These are phyloP conservation scores for Aythya baeri DNA, from an alignment of 2,113 vertebrate species.

Conservation along the genomic window DNA sequence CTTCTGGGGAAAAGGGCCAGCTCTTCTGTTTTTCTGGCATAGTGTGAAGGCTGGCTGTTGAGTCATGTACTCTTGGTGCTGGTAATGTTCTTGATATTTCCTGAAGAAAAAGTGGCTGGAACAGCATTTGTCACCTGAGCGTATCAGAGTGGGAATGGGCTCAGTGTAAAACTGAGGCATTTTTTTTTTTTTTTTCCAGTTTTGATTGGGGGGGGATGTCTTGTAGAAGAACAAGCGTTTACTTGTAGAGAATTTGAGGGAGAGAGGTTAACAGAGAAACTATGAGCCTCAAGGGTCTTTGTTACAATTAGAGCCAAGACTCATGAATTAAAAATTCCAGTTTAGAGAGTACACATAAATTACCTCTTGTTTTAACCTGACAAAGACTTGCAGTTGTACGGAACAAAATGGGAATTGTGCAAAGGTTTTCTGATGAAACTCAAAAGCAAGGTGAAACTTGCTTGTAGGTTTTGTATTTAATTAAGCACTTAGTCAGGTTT, in stretches of 20 bases:
- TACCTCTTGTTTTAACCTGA: conserved; percentile 53
- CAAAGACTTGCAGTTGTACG: neutral
- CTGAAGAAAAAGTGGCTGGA: neutral
- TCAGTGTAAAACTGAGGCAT: neutral
- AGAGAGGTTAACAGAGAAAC: conserved; percentile 27
- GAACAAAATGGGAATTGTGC: conserved; percentile 30
- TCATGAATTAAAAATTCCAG: conserved; percentile 20
- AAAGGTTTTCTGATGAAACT: conserved; percentile 25
- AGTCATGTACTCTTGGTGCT: neutral
- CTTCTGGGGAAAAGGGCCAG: neutral
- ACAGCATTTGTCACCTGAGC: neutral
- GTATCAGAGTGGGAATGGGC: accelerated
- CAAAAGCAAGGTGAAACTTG: conserved; percentile 53
- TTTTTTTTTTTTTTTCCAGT: neutral
- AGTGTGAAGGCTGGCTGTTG: neutral
- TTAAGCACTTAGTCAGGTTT: conserved; percentile 17
- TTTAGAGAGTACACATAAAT: neutral
- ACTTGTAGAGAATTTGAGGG: neutral
- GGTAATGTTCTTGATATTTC: neutral
- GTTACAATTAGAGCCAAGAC: conserved; percentile 22
- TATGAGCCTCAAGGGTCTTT: conserved; percentile 29
- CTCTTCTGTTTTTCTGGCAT: neutral
- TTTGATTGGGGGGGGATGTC: neutral
- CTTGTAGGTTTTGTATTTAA: conserved; percentile 17
- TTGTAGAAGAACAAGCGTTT: conserved; percentile 26